Evolutionary conservation across 2,888 invertebrate genomes (phyloP).

Genomic region (Eristalinus aeneus): DNA sequence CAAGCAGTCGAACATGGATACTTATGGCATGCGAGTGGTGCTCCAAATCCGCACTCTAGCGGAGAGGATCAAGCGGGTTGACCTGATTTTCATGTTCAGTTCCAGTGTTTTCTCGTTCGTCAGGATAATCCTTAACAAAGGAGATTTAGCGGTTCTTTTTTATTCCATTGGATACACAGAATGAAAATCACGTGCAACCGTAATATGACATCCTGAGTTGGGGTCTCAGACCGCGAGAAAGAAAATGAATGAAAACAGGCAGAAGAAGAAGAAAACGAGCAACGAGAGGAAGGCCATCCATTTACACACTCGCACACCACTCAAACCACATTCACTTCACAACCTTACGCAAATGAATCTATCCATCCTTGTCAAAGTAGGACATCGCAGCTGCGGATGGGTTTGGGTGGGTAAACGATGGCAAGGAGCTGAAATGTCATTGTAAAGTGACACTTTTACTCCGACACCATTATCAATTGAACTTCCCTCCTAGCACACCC

Average conservation of each 20-base stretch:
- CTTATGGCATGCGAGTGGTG: constrained; percentile 44
- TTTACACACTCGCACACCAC: no score
- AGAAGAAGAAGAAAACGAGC: constrained; percentile 4
- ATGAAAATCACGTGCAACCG: constrained; percentile 53
- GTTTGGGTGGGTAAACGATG: background rate
- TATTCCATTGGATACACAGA: constrained; percentile 28
- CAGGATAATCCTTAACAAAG: constrained; percentile 63
- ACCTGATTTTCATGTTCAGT: constrained; percentile 62
- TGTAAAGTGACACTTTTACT: constrained; percentile 53
- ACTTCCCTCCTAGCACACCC: constrained; percentile 17
- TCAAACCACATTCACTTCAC: background rate
- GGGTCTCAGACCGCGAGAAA: background rate
- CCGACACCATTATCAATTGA: constrained; percentile 64
- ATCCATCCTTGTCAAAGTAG: constrained; percentile 37
- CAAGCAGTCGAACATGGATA: constrained; percentile 17
- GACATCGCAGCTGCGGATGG: background rate
- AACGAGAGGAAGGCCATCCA: background rate
- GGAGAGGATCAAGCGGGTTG: constrained; percentile 67
- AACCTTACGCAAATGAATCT: constrained; percentile 41
- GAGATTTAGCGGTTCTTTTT: constrained; percentile 45
- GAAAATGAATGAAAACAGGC: background rate
- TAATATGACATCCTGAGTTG: constrained; percentile 41
- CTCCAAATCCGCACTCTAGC: constrained; percentile 61
- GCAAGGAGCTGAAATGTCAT: constrained; percentile 41
- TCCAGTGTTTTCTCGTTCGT: constrained; percentile 19